Base-by-base conservation (phyloP, 2,797 vertebrate genomes). In the Graptemys geographica region DNA sequence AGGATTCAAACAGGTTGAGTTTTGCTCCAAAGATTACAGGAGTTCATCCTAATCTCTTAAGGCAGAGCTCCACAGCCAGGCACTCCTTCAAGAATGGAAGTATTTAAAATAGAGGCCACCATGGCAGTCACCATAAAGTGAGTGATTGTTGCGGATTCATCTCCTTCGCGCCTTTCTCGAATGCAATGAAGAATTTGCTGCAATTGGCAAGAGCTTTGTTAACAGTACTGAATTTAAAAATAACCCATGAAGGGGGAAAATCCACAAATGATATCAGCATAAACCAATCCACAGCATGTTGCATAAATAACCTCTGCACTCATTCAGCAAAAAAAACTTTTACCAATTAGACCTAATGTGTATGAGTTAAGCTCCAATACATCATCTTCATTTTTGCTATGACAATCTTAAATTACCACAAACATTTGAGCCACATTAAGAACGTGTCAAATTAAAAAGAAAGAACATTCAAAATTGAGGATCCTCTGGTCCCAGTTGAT, bases 261-360 rank as follows among this genome's bases (percentile, higher is more conserved):
- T 1, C 86, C 86, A 85, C 0, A 0, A 0, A 0, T 90, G 53
- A 72, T 5, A 31, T 0, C 1, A 93, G 79, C 41, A 87, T 91
- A 85, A 87, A 91, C 59, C 19, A 69, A 86, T 90, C 52, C 21
- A 74, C 79, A 91, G 81, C 49, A 57, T 84, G 83, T 83, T 94
- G 49, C 76, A 86, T 83, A 55, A 94, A 82, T 81, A 62, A 44
- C 44, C 83, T 55, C 83, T 59, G 88, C 56, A 28, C 80, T 96
- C 90, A 65, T 16, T 33, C 81, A 88, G 83, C 37, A 72, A 37
- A 72, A 72, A 41, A 23, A 41, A 11, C 37, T 3, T 72, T 37
- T 72, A 41, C 5, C 21, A 72, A 41, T 41, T 41, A 72, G 65
- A 41, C n/a, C 37, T 41, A 62, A 16, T 33, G 15, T 7, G 37